These are phyloP conservation scores for Ahaetulla prasina DNA, from an alignment of 2,113 vertebrate species.

Conservation along the genomic window DNA sequence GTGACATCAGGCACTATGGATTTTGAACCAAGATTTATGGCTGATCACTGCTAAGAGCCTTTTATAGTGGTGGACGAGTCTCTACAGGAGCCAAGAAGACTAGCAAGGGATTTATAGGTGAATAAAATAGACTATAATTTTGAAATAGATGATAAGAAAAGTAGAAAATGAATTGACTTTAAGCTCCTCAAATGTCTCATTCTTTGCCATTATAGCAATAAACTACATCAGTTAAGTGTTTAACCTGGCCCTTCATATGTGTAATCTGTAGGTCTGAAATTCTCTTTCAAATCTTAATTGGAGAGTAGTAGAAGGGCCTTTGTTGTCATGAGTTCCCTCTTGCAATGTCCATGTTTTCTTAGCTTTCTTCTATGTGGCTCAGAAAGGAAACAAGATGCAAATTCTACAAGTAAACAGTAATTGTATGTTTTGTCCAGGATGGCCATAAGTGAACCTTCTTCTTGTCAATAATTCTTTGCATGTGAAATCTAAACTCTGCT, in stretches of 20 bases:
- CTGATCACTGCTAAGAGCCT: background rate
- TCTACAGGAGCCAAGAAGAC: background rate
- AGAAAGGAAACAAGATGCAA: conserved; percentile 44
- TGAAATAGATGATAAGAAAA: background rate
- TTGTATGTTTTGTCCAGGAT: conserved; percentile 46
- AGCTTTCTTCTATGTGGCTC: conserved; percentile 35
- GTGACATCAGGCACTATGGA: background rate
- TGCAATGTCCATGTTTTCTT: conserved; percentile 50
- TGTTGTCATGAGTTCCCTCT: conserved; percentile 26
- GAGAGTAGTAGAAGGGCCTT: conserved; percentile 43
- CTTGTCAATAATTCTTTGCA: conserved; percentile 67
- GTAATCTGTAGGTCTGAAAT: conserved; percentile 10
- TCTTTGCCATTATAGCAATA: background rate
- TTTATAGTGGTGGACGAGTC: background rate
- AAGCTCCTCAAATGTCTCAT: background rate
- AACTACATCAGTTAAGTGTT: background rate
- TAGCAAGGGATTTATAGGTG: background rate
- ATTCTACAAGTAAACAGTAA: conserved; percentile 53
- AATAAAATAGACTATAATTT: background rate
- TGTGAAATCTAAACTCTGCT: conserved; percentile 62
- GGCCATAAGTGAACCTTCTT: conserved; percentile 67
- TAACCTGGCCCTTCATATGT: background rate
- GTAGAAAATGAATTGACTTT: background rate
- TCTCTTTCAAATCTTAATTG: conserved; percentile 21
- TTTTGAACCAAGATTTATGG: background rate